Base-by-base conservation (phyloP, 1,140 invertebrate genomes). In the Drosophila pseudoananassae region DNA sequence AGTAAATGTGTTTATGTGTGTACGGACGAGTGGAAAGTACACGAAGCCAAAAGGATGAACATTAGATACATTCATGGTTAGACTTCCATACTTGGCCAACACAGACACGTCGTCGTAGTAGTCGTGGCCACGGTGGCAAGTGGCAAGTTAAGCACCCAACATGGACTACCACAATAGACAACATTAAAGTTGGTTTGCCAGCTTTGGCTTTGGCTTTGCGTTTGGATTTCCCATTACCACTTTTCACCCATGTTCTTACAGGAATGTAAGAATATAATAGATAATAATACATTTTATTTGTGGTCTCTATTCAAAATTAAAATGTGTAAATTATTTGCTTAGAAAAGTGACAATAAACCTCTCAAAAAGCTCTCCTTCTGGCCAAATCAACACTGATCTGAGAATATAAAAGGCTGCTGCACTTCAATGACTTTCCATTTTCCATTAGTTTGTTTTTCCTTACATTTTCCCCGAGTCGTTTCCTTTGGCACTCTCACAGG, bases 131-230 rank as follows among this genome's bases (percentile, higher is more conserved):
- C 63, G 59, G 73, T 85, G 76, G 77, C 57, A 75, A 87, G 82
- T 82, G 74, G 82, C 74, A 76, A 74, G 82, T 72, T 88, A 87
- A 87, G 78, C 78, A 88, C 83, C 78, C 74, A 82, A 72, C 78
- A 87, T 87, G 82, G 82, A 87, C 82, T 87, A 76, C 75, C 78
- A 82, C 82, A 87, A 87, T 82, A 87, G 82, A 87, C 83, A 70
- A 88, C 83, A 87, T 82, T 87, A 78, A 87, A 81, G 74, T 78
- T 68, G 65, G 68, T 74, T 76, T 55, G 56, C 71, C 65, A 64
- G 65, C 71, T 72, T 55, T 31, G 47, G 68, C 59, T 49, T 27
- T 27, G 25, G 25, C 25, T 27, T 27, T 27, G 25, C 5, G 5
- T 52, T 76, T 46, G 14, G 43, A 46, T 53, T 60, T 56, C 52